Evolutionary conservation across 1,140 invertebrate genomes (phyloP), one percentile per base, ranked within the genome.

Genomic region (Camponotus pennsylvanicus): DNA sequence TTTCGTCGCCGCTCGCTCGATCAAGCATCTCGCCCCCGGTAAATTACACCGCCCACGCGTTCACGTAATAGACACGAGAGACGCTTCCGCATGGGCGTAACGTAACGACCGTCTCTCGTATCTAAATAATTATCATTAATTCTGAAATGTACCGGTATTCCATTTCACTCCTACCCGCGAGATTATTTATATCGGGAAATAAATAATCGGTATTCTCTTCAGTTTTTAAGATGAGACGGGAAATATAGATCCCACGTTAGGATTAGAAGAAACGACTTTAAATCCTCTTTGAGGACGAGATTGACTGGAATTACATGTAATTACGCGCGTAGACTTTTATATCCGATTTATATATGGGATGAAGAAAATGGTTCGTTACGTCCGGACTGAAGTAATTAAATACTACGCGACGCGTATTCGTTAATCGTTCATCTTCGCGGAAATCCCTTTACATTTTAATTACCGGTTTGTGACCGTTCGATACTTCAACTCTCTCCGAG

Each of bases 241-340:
- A 18, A 32, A 69, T 67, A 21, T 27, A 69, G n/a, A 61, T 61
- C 42, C 4, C 59, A n/a, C 61, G 42, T 67, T 59, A 78, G n/a
- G 21, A 15, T 52, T 52, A 52, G 13, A 18, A 52, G 4, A 18
- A 52, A 52, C 3, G 15, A 27, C 27, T 27, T 52, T 52, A 52
- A 52, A 52, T 52, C 5, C 15, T 52, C 15, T 52, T 15, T 52
- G 49, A 52, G 5, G 13, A 27, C 11, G 40, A 70, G 40, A 8
- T 5, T 9, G 27, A 37, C n/a, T 21, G 27, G 42, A 77, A 49
- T 64, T 64, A 34, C 9, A 11, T 67, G 78, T 87, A 89, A 90
- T 91, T 88, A 88, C 83, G 45, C 13, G 88, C 85, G 64, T 37
- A 37, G 13, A 21, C 21, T 77, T 32, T 77, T 45, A 42, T 6